Base-by-base conservation (phyloP, 2,113 vertebrate species). In the Nesogale talazaci region DNA sequence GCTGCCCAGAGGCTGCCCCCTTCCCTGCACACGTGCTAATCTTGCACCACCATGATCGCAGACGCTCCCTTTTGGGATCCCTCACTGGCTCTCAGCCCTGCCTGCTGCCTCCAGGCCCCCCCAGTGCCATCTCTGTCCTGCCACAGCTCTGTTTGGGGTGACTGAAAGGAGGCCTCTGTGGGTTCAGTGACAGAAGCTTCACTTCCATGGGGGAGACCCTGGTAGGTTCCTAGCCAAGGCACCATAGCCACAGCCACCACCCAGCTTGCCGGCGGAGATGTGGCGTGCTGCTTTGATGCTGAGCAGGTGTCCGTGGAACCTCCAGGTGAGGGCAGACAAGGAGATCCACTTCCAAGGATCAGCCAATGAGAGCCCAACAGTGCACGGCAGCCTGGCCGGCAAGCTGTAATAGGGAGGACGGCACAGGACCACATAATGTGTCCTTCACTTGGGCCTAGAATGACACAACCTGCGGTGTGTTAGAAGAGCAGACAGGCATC, bases 71-170 rank as follows among this genome's bases (percentile, higher is more conserved):
- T 85, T 74, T 40, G 74, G 61, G 46, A n/a, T 67, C 0, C 4
- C 25, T 17, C 65, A n/a, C 23, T 15, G 0, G 52, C 77, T 72
- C 31, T 70, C 15, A 19, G 17, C 25, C 46, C 14, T 4, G 27
- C 57, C 27, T 76, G 42, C 57, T 75, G 91, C 22, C 65, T 89
- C 46, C 56, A 87, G 56, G 11, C 1, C 72, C 34, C 93, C 34
- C 59, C 56, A 40, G 46, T 9, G 17, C 14, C 3, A 14, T 93
- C 97, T 86, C 89, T 95, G 65, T 93, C 84, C 90, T 92, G 40
- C 94, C 83, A 82, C 67, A 95, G 95, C 16, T 67, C 83, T 88
- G 89, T 61, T 22, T 1, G 59, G 46, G 81, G 88, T 93, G 95
- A 96, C 94, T 90, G 95, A 96, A 96, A 77, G 27, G n/a, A 36